A percentile compares a stretch with the other conserved stretches of the same genome.
Conservation (phyloP, 2,888 invertebrate genomes). For the Carpatolechia fugitivella region DNA sequence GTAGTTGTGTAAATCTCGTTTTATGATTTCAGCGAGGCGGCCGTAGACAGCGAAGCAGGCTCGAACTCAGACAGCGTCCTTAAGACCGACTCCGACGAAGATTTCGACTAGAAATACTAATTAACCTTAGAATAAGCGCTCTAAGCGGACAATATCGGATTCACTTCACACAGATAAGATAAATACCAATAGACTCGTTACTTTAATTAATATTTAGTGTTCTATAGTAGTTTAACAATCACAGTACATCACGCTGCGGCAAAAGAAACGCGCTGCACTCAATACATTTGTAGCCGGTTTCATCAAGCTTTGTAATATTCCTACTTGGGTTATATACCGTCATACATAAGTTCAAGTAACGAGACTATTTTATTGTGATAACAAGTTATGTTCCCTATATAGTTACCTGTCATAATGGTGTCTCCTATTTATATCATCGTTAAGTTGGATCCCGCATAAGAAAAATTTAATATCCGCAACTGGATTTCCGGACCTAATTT, state of each 20-base stretch:
- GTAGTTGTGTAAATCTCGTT: too few relatives aligned
- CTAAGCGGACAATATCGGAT: not conserved
- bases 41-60: conserved; percentile 67
- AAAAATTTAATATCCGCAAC: not conserved
- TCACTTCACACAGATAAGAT: not conserved
- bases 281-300: too few relatives aligned
- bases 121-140: conserved; percentile 34
- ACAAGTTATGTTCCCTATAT: not conserved
- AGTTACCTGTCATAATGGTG: too few relatives aligned
- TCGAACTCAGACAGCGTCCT: conserved; percentile 73
- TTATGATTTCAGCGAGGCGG: conserved; percentile 52
- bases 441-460: not conserved
- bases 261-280: too few relatives aligned
- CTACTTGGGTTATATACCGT: too few relatives aligned
- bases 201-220: too few relatives aligned
- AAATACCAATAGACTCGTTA: not conserved
- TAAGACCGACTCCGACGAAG: conserved; percentile 74
- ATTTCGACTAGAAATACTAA: conserved; percentile 55
- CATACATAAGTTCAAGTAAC: too few relatives aligned
- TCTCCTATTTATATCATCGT: not conserved
- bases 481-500: not conserved
- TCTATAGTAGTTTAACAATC: too few relatives aligned
- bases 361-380: too few relatives aligned
- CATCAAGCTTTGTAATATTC: too few relatives aligned
- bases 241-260: too few relatives aligned